phyloP scores from a whole-genome alignment of 2,797 vertebrate species.

The Knipowitschia caucasica region DNA sequence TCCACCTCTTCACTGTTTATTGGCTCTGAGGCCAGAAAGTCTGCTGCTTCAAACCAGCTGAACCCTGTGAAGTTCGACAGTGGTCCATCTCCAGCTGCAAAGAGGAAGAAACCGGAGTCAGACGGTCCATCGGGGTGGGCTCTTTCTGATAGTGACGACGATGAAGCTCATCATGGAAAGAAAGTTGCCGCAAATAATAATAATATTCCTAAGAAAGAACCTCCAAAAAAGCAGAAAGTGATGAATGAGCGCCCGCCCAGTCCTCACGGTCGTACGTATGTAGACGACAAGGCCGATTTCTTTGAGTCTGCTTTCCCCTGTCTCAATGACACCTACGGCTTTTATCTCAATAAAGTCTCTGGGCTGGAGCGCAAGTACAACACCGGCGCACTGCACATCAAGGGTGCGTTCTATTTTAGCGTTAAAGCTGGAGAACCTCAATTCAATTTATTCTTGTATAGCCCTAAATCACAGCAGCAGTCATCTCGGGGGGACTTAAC shows the following conservation, averaged over 20 bases:
- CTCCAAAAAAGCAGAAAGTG: slow-evolving; percentile 40
- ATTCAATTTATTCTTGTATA: too few relatives aligned
- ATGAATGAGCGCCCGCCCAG: slow-evolving; percentile 53
- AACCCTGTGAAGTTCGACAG: slow-evolving; percentile 60
- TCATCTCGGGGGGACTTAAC: too few relatives aligned
- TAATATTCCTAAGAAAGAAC: slow-evolving; percentile 17
- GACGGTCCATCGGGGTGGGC: slow-evolving; percentile 86
- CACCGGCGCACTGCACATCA: slow-evolving; percentile 89
- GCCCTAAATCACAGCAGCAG: too few relatives aligned
- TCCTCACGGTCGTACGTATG: slow-evolving; percentile 61
- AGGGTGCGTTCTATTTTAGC: slow-evolving; percentile 71
- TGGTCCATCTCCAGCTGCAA: slow-evolving; percentile 56
- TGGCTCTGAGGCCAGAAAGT: slow-evolving; percentile 69
- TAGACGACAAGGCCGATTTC: slow-evolving; percentile 71
- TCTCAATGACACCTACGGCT: slow-evolving; percentile 81
- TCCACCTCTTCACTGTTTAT: slow-evolving; percentile 30
- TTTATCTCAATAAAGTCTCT: slow-evolving; percentile 93
- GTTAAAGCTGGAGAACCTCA: too few relatives aligned
- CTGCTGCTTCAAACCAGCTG: slow-evolving; percentile 49
- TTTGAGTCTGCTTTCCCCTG: slow-evolving; percentile 79
- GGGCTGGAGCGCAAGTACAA: slow-evolving; percentile 88
- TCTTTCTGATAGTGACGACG: slow-evolving; percentile 88
- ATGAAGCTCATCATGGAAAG: slow-evolving; percentile 38
- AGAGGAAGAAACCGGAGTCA: slow-evolving; percentile 64
- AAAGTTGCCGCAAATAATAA: background rate